Evolutionary conservation across 2,888 invertebrate genomes (phyloP), one percentile per base, ranked within the genome.

Genomic region (Metopia argyrocephala): DNA sequence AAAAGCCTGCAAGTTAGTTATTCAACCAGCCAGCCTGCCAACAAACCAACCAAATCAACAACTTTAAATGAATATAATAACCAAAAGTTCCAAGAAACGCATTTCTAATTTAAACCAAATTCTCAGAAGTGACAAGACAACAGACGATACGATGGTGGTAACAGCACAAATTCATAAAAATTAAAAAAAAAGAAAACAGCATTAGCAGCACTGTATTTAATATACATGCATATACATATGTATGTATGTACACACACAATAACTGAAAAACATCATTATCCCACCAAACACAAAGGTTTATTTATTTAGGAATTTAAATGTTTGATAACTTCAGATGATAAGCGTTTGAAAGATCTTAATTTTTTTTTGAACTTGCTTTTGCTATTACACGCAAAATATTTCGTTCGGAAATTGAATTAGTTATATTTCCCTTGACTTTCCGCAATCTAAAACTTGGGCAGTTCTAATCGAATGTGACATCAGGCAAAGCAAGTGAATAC

Each of bases 51-150:
- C 52, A 56, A 64, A 15, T 25, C 56, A 73, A 56, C 56, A 54
- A 57, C 54, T 70, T 66, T 59, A 81, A 78, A 80, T 75, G 80
- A 80, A 78, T 80, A 80, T 65, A 64, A 78, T 79, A 78, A 78
- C 83, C 82, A 82, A 78, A 76, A 88, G 86, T 88, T 88, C 88
- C 88, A 85, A 88, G 88, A 88, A 88, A 87, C 89, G 87, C 88
- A 89, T 88, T 88, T 88, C 89, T 89, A 88, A 88, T 89, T 88
- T 89, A 88, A 87, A 87, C 88, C 86, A 85, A 87, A 88, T 88
- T 87, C 87, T 87, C 86, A 88, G 88, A 88, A 88, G 88, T 86
- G 88, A 86, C 87, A 88, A 80, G 86, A 86, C 87, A 78, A 82
- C 76, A 83, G 85, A 81, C 84, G 68, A 62, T 76, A 81, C 84